Conservation (phyloP, 2,797 vertebrate species). For the Smutsia gigantea region DNA sequence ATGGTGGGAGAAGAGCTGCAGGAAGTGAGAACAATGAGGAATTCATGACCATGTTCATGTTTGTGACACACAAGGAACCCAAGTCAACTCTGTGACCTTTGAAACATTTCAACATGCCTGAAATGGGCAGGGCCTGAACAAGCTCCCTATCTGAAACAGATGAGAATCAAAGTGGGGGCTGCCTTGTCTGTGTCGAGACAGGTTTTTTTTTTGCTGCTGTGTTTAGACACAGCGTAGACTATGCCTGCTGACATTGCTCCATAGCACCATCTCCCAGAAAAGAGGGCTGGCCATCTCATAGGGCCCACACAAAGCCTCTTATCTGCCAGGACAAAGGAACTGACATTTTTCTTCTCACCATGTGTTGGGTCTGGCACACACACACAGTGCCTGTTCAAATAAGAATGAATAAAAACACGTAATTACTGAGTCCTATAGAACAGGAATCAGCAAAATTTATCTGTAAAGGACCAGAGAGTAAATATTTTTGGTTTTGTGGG, state of each 20-base stretch:
- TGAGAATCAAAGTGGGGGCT: not conserved
- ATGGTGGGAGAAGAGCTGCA: not conserved
- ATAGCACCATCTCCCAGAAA: accelerated
- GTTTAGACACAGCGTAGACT: not conserved
- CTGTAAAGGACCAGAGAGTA: not conserved
- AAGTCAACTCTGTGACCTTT: slow-evolving; percentile 25
- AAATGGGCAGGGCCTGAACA: not conserved
- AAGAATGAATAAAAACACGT: accelerated
- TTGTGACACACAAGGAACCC: not conserved
- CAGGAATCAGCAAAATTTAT: not conserved
- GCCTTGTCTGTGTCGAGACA: not conserved
- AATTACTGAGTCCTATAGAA: not conserved
- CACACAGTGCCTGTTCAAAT: accelerated
- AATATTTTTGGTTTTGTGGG: not conserved
- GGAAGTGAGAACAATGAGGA: not conserved
- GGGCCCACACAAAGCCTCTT: too few relatives aligned
- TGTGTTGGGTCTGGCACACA: not conserved
- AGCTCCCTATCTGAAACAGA: too few relatives aligned
- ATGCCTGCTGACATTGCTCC: accelerated
- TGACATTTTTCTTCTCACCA: accelerated
- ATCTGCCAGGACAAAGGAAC: not conserved
- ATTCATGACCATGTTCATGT: not conserved
- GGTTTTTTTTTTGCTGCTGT: not conserved
- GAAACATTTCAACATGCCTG: not conserved
- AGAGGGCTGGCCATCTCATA: accelerated